Evolutionary conservation across 2,113 vertebrate species (phyloP), one percentile per base, ranked within the genome.

Genomic region (Neodon shergylaensis): DNA sequence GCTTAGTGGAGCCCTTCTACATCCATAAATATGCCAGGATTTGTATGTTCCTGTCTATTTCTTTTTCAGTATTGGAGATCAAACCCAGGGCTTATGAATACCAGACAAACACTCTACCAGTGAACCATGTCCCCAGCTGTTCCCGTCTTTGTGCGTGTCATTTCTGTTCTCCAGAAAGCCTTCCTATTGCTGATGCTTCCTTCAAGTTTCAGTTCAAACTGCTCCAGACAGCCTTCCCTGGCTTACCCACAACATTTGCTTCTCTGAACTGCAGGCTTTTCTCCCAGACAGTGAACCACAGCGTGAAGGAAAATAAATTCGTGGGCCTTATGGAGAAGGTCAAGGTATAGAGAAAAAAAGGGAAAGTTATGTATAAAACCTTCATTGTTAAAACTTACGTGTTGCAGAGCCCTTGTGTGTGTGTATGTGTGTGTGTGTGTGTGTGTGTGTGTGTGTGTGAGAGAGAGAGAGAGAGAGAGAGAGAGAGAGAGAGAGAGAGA

Each of bases 151-250:
- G 79, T 74, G 8, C 70, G 39, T 94, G 61, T 26, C 39, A 42
- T 89, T 94, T 73, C 28, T 42, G 97, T 96, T 88, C 68, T 58
- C 14, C 39, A 52, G 36, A 94, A 95, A 81, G 7, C 49, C 58
- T 95, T 92, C 76, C 87, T 76, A 19, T 88, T 96, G 61, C 54
- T 61, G 76, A 10, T 77, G 16, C 65, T 68, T 92, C 44, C 89
- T 96, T 87, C 39, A 66, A 24, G 26, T 88, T 79, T 93, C 72
- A 13, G 61, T 92, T 92, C 72, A 96, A 77, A 93, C 36, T 73
- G 90, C 31, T 81, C 72, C 21, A 10, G 36, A 44, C 5, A 90
- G 72, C 36, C 65, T 84, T 95, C 70, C 12, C 39, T 94, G 91
- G 16, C 14, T 90, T 93, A 44, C 28, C 39, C 42, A 74, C 36